Percentiles rank a stretch among this genome's conserved stretches.
phyloP scores from a whole-genome alignment of 2,797 vertebrate genomes.

The Pseudochirops corinnae region DNA sequence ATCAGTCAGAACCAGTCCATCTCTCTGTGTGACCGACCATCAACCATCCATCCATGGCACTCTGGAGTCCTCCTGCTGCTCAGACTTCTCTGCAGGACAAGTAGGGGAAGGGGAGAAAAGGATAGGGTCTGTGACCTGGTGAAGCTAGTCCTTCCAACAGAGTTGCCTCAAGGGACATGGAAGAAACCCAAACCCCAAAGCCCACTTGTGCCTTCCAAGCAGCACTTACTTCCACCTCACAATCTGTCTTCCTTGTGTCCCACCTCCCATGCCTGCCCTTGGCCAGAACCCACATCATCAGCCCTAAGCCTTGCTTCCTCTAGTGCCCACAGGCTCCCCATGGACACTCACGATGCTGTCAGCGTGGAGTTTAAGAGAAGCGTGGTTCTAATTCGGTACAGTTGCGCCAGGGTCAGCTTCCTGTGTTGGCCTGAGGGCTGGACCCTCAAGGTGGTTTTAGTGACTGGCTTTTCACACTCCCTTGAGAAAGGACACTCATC shows the following conservation, averaged over 20 bases:
- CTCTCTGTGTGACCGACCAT: background rate
- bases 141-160: background rate
- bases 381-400: constrained; percentile 94
- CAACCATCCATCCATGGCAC: constrained; percentile 22
- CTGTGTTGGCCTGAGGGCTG: constrained; percentile 84
- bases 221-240: background rate
- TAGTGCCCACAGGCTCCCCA: background rate
- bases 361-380: constrained; percentile 97
- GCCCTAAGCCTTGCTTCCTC: background rate
- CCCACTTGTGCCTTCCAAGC: background rate
- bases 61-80: constrained; percentile 55
- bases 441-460: constrained; percentile 75
- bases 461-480: constrained; percentile 49
- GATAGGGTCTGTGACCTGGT: background rate
- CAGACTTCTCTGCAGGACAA: constrained; percentile 75
- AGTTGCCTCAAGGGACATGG: background rate
- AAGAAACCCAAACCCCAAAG: background rate
- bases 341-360: constrained; percentile 94
- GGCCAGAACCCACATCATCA: rapidly evolving
- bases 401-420: constrained; percentile 90
- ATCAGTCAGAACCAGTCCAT: background rate
- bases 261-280: rapidly evolving
- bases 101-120: background rate
- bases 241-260: background rate
- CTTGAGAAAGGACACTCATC: background rate